Evolutionary conservation across 2,113 vertebrate species (phyloP).

Genomic region (Stigmatopora nigra): DNA sequence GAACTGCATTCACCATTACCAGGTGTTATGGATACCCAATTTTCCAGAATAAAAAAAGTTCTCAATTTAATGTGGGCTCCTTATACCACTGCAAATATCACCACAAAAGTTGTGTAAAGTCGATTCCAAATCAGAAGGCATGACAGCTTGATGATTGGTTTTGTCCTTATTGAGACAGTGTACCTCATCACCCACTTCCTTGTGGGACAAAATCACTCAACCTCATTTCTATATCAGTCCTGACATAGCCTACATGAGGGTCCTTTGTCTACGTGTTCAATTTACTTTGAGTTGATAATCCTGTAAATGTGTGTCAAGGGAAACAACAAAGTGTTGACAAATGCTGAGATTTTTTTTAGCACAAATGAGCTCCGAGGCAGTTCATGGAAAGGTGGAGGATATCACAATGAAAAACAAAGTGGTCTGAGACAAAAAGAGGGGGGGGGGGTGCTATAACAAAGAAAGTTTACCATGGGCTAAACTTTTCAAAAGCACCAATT

Average conservation of each 20-base stretch:
- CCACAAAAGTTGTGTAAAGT: background rate
- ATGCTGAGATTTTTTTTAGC: background rate
- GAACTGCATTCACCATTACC: background rate
- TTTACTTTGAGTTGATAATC: slow-evolving; percentile 14
- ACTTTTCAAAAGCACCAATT: background rate
- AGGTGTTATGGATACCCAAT: background rate
- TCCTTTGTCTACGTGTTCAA: slow-evolving; percentile 34
- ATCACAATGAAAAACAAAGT: background rate
- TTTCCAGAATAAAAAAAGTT: background rate
- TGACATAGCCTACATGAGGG: slow-evolving; percentile 48
- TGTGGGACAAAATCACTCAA: slow-evolving; percentile 57
- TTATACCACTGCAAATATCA: background rate
- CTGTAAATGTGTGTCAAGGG: slow-evolving; percentile 20
- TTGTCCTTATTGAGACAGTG: slow-evolving; percentile 29
- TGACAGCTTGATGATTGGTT: slow-evolving; percentile 2
- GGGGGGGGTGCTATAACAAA: background rate
- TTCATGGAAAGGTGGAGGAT: background rate
- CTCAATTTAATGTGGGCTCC: background rate
- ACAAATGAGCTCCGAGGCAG: background rate
- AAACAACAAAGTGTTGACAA: slow-evolving; percentile 8
- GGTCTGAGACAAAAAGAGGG: background rate
- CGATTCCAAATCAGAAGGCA: slow-evolving; percentile 9
- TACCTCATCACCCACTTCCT: slow-evolving; percentile 35
- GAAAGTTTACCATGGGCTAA: background rate
- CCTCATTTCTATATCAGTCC: slow-evolving; percentile 67